Conservation (phyloP, 1,140 invertebrate species). For the Chironomus striatipennis region DNA sequence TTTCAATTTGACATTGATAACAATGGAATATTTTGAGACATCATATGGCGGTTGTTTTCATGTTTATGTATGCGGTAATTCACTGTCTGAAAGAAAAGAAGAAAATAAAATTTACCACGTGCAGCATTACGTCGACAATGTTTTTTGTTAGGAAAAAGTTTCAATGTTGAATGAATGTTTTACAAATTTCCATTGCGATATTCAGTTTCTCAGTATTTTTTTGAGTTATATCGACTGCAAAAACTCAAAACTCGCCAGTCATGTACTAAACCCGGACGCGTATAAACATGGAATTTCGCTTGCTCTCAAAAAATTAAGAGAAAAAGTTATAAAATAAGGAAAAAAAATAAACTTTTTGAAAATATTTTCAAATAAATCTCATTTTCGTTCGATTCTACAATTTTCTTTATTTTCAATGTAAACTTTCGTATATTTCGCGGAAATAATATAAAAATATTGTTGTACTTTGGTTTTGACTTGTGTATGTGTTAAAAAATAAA, state of each 20-base stretch:
- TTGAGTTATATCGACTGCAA: background rate
- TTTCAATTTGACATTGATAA: background rate
- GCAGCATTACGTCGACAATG: background rate
- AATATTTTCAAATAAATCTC: no score
- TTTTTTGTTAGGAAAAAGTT: background rate
- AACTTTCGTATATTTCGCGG: no score
- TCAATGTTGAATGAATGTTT: background rate
- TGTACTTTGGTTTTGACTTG: no score
- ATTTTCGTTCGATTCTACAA: no score
- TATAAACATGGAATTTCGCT: conserved; percentile 4
- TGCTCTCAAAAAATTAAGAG: no score
- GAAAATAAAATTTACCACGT: background rate
- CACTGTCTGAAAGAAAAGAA: background rate
- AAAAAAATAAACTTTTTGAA: no score
- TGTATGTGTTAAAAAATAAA: no score
- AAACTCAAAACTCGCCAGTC: conserved; percentile 20
- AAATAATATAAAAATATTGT: no score
- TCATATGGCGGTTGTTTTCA: background rate
- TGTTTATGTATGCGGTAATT: background rate
- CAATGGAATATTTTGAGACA: background rate
- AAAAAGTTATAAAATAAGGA: no score
- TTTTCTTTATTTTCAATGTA: no score
- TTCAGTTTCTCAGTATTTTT: background rate
- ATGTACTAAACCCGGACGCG: conserved; percentile 9
- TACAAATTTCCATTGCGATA: background rate